Evolutionary conservation across 2,797 vertebrate species (phyloP).

Genomic region (Malacoctenus gilli): DNA sequence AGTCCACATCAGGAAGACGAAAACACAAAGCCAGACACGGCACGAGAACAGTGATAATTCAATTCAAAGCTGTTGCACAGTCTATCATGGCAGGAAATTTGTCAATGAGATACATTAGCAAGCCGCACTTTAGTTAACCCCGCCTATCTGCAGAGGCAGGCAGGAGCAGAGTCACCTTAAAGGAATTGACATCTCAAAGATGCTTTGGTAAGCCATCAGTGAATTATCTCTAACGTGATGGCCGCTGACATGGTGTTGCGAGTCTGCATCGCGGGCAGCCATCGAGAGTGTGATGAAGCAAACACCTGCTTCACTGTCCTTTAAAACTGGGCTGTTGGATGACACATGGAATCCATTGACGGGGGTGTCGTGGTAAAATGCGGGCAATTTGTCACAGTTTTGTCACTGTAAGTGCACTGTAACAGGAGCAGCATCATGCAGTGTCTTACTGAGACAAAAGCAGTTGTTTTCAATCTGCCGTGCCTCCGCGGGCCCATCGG

Average conservation of each 20-base stretch:
- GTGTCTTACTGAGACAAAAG: constrained; percentile 1
- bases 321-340: constrained; percentile 7
- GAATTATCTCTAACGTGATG: constrained; percentile 17
- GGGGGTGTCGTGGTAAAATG: constrained; percentile 19
- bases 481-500: constrained; percentile 15
- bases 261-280: constrained; percentile 29
- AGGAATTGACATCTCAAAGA: constrained; percentile 28
- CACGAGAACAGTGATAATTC: no score
- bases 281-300: constrained; percentile 25
- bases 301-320: constrained; percentile 7
- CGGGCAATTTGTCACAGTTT: constrained; percentile 33
- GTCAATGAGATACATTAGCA: constrained; percentile 17
- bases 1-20: no score
- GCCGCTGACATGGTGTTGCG: constrained; percentile 22
- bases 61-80: no score
- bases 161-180: constrained; percentile 29
- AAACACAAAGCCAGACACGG: no score
- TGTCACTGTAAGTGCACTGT: constrained; percentile 21
- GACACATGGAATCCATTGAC: constrained; percentile 22
- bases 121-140: constrained; percentile 32
- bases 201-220: constrained; percentile 20
- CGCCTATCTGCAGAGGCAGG: constrained; percentile 24
- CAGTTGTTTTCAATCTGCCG: constrained; percentile 6
- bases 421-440: constrained; percentile 13
- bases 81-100: constrained; percentile 26